These are phyloP conservation scores for Zosterops borbonicus DNA, from an alignment of 2,113 vertebrate species.

Conservation along the genomic window DNA sequence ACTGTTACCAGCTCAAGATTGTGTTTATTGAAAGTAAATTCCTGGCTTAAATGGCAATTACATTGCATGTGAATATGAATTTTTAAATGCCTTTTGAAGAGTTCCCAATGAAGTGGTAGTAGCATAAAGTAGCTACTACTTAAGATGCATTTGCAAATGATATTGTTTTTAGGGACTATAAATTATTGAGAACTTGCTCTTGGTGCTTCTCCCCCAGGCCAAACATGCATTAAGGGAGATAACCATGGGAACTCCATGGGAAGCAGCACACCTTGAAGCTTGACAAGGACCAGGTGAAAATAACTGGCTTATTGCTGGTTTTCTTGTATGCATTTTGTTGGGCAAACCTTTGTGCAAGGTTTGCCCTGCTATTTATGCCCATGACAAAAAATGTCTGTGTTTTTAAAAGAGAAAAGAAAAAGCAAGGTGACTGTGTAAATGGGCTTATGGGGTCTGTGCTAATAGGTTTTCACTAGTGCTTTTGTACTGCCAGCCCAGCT, in stretches of 20 bases:
- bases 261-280: accelerated
- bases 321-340: neutral
- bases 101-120: neutral
- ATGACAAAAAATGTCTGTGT: neutral
- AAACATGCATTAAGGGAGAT: neutral
- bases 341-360: neutral
- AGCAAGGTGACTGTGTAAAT: neutral
- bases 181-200: neutral
- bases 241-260: neutral
- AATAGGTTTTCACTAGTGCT: neutral
- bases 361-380: neutral
- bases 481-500: neutral
- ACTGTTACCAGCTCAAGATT: slow-evolving; percentile 49
- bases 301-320: neutral
- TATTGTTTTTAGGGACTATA: neutral
- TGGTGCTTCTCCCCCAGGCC: neutral
- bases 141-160: neutral
- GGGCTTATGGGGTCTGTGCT: neutral
- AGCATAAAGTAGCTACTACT: slow-evolving; percentile 3
- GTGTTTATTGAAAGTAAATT: slow-evolving; percentile 73
- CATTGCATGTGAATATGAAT: slow-evolving; percentile 17
- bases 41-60: slow-evolving; percentile 37
- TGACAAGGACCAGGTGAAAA: neutral
- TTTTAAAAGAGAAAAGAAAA: neutral
- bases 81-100: slow-evolving; percentile 18